These are phyloP conservation scores for Notiomystis cincta DNA, from an alignment of 2,113 vertebrate species.

Conservation along the genomic window DNA sequence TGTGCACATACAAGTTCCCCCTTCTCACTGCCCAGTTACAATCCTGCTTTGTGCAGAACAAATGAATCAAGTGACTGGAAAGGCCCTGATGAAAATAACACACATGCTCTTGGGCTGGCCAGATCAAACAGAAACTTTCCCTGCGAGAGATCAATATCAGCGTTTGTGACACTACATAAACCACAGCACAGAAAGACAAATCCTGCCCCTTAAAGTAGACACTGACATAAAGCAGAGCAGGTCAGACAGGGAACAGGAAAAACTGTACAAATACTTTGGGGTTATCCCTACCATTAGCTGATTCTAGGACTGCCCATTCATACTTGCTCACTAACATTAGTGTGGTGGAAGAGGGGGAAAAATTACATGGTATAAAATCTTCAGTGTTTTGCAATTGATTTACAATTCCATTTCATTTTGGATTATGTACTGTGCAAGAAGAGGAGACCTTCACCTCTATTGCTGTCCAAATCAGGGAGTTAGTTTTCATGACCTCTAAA, in stretches of 20 bases:
- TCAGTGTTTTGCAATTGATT: neutral
- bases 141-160: constrained; percentile 28
- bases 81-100: constrained; percentile 42
- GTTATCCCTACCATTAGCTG: neutral
- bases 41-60: constrained; percentile 23
- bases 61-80: constrained; percentile 9
- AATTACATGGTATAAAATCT: neutral
- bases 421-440: neutral
- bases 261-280: neutral
- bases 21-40: neutral
- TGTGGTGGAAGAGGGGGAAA: neutral
- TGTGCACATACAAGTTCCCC: neutral
- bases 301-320: neutral
- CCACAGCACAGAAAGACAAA: neutral
- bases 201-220: neutral
- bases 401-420: neutral
- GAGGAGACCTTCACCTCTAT: neutral
- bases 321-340: neutral
- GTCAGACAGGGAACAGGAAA: constrained; percentile 39
- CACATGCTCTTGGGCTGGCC: neutral
- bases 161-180: constrained; percentile 43
- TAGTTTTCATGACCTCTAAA: neutral
- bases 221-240: constrained; percentile 47
- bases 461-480: neutral
- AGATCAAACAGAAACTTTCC: constrained; percentile 38